phyloP scores from a whole-genome alignment of 2,797 vertebrate genomes.

The Argya squamiceps region DNA sequence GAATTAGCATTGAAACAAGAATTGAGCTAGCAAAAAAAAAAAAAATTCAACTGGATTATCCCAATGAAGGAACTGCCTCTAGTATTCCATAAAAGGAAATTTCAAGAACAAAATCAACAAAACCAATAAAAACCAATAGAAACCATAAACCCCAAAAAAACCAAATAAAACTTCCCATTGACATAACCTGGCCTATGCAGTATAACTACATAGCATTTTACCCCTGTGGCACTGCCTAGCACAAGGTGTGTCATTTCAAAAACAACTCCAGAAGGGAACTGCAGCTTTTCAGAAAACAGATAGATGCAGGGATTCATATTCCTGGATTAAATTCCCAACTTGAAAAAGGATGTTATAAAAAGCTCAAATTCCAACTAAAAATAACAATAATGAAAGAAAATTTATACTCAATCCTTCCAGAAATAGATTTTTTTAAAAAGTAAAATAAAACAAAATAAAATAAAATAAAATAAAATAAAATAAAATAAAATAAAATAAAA shows the following conservation, averaged over 20 bases:
- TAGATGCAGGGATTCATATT: neutral
- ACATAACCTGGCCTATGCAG: accelerated
- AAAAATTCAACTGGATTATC: accelerated
- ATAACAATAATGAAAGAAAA: neutral
- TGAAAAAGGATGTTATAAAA: neutral
- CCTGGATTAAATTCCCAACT: accelerated
- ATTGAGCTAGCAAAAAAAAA: accelerated
- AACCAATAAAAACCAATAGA: neutral
- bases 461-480: too few relatives aligned
- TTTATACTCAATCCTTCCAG: too few relatives aligned
- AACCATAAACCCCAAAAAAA: too few relatives aligned
- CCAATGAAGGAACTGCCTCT: neutral
- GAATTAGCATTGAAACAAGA: neutral
- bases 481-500: too few relatives aligned
- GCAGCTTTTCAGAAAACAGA: neutral
- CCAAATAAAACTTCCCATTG: neutral
- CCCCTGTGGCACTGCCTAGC: accelerated
- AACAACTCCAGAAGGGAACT: accelerated
- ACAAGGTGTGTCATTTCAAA: neutral
- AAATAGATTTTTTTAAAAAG: too few relatives aligned
- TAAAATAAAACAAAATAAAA: too few relatives aligned
- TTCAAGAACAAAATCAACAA: neutral
- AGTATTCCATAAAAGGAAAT: neutral
- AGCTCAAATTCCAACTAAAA: neutral
- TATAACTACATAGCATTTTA: neutral